phyloP scores from a whole-genome alignment of 2,888 invertebrate species.

The Xestia c-nigrum region DNA sequence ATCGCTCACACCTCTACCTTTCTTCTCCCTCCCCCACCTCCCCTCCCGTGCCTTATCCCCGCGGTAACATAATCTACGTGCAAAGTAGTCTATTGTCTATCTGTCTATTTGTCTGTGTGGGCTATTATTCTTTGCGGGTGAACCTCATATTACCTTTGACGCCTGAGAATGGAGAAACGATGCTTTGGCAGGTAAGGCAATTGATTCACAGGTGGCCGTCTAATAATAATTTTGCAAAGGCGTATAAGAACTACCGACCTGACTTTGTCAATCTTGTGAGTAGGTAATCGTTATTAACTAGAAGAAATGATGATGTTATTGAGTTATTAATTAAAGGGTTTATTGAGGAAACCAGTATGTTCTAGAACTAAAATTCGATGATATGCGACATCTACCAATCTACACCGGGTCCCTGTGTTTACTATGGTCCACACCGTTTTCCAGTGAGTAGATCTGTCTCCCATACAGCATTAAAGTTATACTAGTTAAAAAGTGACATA shows the following conservation, averaged over 20 bases:
- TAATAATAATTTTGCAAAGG: conserved; percentile 9
- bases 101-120: conserved; percentile 44
- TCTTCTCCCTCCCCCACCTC: background rate
- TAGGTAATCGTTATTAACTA: background rate
- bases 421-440: background rate
- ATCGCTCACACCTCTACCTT: conserved; percentile 24
- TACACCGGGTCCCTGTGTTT: background rate
- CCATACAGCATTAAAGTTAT: background rate
- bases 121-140: conserved; percentile 39
- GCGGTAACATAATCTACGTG: conserved; percentile 46
- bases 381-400: background rate
- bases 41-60: background rate
- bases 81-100: conserved; percentile 62
- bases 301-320: background rate
- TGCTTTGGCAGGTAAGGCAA: conserved; percentile 40
- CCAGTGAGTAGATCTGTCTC: background rate
- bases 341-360: background rate
- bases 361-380: background rate
- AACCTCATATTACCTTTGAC: conserved; percentile 41
- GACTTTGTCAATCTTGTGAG: background rate
- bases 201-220: conserved; percentile 24
- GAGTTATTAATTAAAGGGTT: background rate
- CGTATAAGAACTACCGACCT: background rate
- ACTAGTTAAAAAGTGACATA: background rate
- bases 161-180: conserved; percentile 11